Conservation (phyloP, 2,113 vertebrate genomes). For the Salvelinus namaycush region DNA sequence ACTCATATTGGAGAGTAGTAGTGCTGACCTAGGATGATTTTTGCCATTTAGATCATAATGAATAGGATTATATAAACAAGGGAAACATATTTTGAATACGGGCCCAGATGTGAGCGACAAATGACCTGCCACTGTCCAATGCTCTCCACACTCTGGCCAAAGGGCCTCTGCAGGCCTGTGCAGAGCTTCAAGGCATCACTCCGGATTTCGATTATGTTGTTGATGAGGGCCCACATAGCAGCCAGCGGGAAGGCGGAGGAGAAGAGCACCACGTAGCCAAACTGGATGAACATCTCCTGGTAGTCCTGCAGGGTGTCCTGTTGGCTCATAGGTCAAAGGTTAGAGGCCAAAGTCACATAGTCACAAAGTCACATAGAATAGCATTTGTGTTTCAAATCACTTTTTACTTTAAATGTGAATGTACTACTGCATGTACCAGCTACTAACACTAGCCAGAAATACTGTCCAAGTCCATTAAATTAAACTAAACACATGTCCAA, state of each 20-base stretch:
- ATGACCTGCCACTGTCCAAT: constrained; percentile 96
- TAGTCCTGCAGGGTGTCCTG: constrained; percentile 97
- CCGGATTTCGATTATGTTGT: constrained; percentile 95
- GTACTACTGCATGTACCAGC: too few species aligned
- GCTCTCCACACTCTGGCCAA: constrained; percentile 88
- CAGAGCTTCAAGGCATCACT: constrained; percentile 95
- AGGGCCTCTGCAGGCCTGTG: constrained; percentile 89
- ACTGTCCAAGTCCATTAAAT: too few species aligned
- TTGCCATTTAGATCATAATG: too few species aligned
- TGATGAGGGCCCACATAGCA: constrained; percentile 91
- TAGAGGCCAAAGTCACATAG: not conserved
- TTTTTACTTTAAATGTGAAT: not conserved
- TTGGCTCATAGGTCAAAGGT: constrained; percentile 2
- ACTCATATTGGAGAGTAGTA: too few species aligned
- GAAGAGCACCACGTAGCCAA: constrained; percentile 96
- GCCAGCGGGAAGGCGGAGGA: constrained; percentile 94
- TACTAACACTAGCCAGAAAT: too few species aligned
- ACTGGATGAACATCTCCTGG: constrained; percentile 98
- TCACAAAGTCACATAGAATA: not conserved
- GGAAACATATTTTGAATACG: not conserved
- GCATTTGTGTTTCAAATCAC: not conserved
- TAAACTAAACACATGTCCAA: too few species aligned
- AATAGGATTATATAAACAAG: too few species aligned
- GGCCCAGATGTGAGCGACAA: not conserved
- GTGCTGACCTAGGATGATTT: too few species aligned